Conservation (phyloP, 2,113 vertebrate species). For the Grus americana region DNA sequence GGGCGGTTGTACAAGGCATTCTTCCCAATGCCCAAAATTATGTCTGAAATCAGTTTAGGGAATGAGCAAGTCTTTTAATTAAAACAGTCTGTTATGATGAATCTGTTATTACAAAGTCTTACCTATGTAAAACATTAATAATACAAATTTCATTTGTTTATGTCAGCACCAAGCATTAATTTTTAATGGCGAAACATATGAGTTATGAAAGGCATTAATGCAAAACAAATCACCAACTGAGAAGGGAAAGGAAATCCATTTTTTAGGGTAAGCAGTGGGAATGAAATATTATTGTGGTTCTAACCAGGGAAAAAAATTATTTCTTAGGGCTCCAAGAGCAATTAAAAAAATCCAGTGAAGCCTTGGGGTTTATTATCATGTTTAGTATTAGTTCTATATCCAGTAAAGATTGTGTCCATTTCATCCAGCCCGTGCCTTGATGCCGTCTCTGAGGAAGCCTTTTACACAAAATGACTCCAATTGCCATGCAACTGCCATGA, state of each 20-base stretch:
- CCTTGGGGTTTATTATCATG: slow-evolving; percentile 37
- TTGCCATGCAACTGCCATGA: neutral
- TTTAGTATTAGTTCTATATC: slow-evolving; percentile 31
- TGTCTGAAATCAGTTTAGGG: slow-evolving; percentile 73
- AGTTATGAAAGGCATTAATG: slow-evolving; percentile 86
- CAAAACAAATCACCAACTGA: slow-evolving; percentile 80
- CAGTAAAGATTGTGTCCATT: slow-evolving; percentile 7
- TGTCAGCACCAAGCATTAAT: slow-evolving; percentile 82
- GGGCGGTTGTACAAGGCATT: slow-evolving; percentile 16
- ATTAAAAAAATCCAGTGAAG: slow-evolving; percentile 53
- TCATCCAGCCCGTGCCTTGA: slow-evolving; percentile 3
- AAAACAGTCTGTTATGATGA: slow-evolving; percentile 81
- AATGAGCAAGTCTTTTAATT: slow-evolving; percentile 82
- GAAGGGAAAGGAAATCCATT: slow-evolving; percentile 81
- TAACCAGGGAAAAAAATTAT: slow-evolving; percentile 53
- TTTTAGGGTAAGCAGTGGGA: slow-evolving; percentile 75
- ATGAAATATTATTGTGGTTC: slow-evolving; percentile 78
- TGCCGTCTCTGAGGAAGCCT: slow-evolving; percentile 34
- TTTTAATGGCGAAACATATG: slow-evolving; percentile 82
- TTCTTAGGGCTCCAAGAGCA: slow-evolving; percentile 66
- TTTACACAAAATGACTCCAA: slow-evolving; percentile 52
- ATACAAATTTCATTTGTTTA: slow-evolving; percentile 88
- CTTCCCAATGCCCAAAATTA: slow-evolving; percentile 55
- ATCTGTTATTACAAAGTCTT: slow-evolving; percentile 84
- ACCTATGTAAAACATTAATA: slow-evolving; percentile 88